Conservation (phyloP, 2,113 vertebrate genomes). For the Saiga tatarica region DNA sequence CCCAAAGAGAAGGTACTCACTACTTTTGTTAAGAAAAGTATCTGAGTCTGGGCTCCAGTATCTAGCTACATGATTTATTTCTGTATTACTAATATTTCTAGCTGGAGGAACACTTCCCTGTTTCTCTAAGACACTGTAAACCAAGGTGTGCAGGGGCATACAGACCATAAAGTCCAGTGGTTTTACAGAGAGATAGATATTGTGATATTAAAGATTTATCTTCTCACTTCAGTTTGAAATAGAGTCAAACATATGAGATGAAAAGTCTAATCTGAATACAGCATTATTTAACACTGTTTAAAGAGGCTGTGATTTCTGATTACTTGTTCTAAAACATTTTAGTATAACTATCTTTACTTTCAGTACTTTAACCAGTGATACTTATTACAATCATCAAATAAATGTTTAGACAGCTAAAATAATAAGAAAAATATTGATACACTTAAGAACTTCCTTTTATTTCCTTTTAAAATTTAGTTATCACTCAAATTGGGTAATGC, state of each 20-base stretch:
- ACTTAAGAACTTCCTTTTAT: background rate
- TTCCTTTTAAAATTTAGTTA: conserved; percentile 18
- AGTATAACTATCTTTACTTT: background rate
- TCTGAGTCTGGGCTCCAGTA: background rate
- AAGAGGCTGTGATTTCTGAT: background rate
- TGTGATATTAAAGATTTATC: background rate
- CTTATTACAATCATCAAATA: background rate
- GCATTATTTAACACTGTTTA: background rate
- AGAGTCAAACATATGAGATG: background rate
- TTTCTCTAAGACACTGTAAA: conserved; percentile 8
- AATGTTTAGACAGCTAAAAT: background rate
- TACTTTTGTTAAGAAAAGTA: background rate
- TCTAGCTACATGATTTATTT: background rate
- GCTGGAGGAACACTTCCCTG: background rate
- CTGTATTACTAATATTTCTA: conserved; percentile 23
- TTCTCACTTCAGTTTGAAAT: background rate
- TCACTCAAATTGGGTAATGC: background rate
- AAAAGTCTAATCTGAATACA: background rate
- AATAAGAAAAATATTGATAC: background rate
- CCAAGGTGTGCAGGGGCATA: conserved; percentile 16
- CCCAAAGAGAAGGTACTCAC: background rate
- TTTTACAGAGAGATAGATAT: background rate
- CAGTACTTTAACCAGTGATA: background rate
- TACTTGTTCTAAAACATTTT: background rate
- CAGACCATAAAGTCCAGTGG: background rate